Conservation (phyloP, 2,888 invertebrate species). For the Biston betularia region DNA sequence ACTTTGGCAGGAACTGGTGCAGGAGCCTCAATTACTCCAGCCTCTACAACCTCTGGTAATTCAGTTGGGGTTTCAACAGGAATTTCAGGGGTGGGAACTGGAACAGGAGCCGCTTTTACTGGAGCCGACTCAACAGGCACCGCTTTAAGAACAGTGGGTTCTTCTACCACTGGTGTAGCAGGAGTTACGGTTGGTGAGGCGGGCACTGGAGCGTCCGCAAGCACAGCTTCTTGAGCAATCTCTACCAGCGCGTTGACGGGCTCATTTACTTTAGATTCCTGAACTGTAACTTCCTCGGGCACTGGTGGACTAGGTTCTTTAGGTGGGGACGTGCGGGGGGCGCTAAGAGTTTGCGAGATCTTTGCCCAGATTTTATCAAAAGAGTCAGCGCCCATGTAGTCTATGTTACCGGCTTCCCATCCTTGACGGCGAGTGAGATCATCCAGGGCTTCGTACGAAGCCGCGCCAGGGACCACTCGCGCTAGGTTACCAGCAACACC, state of each 20-base stretch:
- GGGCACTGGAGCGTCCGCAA: constrained; percentile 38
- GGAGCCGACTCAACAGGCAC: constrained; percentile 32
- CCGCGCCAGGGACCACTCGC: constrained; percentile 89
- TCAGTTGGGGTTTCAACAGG: constrained; percentile 11
- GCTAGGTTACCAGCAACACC: constrained; percentile 95
- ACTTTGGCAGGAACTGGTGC: constrained; percentile 35
- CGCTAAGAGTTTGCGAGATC: constrained; percentile 91
- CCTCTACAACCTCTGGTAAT: constrained; percentile 2
- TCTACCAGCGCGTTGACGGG: constrained; percentile 43
- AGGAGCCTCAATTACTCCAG: constrained; percentile 25
- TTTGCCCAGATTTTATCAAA: constrained; percentile 98
- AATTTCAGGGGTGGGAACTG: constrained; percentile 24
- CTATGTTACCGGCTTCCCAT: constrained; percentile 98
- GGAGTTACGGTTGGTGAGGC: constrained; percentile 23
- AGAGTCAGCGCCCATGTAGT: constrained; percentile 97
- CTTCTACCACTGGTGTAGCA: constrained; percentile 25
- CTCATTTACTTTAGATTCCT: constrained; percentile 45
- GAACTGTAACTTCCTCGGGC: constrained; percentile 43
- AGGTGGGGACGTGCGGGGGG: constrained; percentile 65
- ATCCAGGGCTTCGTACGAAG: constrained; percentile 89
- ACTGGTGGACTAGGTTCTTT: constrained; percentile 51
- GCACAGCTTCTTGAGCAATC: constrained; percentile 54
- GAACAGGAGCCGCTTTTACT: constrained; percentile 31
- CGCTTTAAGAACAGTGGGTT: constrained; percentile 39
- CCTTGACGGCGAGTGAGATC: constrained; percentile 93